phyloP scores from a whole-genome alignment of 2,797 vertebrate genomes.

The Artibeus lituratus region DNA sequence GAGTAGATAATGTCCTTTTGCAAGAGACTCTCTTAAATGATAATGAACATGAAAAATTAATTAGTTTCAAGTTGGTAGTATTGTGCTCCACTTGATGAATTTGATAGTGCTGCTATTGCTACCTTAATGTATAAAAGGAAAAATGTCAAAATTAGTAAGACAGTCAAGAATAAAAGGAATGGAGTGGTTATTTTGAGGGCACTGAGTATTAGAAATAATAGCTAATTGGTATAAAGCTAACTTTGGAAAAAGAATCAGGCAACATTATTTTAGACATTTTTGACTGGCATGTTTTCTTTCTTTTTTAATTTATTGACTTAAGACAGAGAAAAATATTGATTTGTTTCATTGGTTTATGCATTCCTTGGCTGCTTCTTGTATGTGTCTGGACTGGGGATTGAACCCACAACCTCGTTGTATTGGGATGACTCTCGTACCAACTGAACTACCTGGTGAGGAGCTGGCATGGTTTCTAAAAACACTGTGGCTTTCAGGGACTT shows the following conservation, averaged over 20 bases:
- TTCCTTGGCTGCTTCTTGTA: background rate
- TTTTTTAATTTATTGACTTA: background rate
- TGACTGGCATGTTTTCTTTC: conserved; percentile 55
- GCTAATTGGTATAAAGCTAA: conserved; percentile 65
- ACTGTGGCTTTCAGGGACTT: conserved; percentile 50
- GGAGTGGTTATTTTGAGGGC: conserved; percentile 60
- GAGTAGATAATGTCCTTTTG: conserved; percentile 68
- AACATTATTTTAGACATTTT: conserved; percentile 59
- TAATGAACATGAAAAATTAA: conserved; percentile 77
- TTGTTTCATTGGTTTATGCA: background rate
- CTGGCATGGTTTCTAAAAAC: conserved; percentile 63
- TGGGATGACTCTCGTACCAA: background rate
- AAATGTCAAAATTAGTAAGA: conserved; percentile 77
- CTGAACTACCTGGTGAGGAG: background rate
- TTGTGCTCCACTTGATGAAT: conserved; percentile 67
- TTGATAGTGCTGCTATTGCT: conserved; percentile 66
- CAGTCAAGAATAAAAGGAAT: conserved; percentile 60
- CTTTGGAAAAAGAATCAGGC: conserved; percentile 48
- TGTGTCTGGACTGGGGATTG: background rate
- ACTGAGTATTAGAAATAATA: conserved; percentile 52
- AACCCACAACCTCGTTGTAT: background rate
- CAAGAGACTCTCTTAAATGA: conserved; percentile 71
- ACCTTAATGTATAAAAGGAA: conserved; percentile 67
- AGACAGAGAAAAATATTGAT: background rate
- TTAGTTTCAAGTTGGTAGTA: conserved; percentile 72